Evolutionary conservation across 2,797 vertebrate species (phyloP).

Genomic region (Enteromius viviparus): DNA sequence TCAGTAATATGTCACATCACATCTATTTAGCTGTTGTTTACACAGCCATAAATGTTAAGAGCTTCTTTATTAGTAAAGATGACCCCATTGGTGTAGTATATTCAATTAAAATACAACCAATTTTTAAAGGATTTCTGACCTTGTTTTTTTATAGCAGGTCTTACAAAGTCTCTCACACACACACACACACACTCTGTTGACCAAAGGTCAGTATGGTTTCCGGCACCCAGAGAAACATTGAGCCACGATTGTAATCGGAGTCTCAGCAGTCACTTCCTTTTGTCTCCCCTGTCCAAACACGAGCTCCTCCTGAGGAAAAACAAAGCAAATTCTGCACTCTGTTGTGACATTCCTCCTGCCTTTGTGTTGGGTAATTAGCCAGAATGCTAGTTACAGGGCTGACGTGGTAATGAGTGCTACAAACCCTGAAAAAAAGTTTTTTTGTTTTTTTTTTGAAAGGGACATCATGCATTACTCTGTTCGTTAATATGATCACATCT

Average conservation of each 20-base stretch:
- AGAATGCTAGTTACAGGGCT: slow-evolving; percentile 8
- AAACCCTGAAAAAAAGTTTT: not conserved
- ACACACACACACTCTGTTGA: slow-evolving; percentile 24
- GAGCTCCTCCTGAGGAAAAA: slow-evolving; percentile 60
- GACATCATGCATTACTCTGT: not conserved
- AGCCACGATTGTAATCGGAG: slow-evolving; percentile 53
- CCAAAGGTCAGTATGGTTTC: slow-evolving; percentile 49
- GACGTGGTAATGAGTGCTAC: not conserved
- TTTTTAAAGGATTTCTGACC: not conserved
- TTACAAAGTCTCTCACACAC: not conserved
- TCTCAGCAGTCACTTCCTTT: slow-evolving; percentile 57
- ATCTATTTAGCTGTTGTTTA: slow-evolving; percentile 21
- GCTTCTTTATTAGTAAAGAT: not conserved
- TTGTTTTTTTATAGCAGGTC: slow-evolving; percentile 1
- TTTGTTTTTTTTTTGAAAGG: not conserved
- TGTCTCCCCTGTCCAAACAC: slow-evolving; percentile 62
- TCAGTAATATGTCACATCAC: slow-evolving; percentile 31
- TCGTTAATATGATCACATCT: not conserved
- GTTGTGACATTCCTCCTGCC: slow-evolving; percentile 65
- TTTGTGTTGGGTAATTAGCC: slow-evolving; percentile 54
- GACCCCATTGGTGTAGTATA: not conserved
- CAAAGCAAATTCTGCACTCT: slow-evolving; percentile 61
- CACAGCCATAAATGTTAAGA: not conserved
- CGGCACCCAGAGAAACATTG: slow-evolving; percentile 3
- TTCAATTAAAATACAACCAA: not conserved